Percentiles rank a stretch among this genome's conserved stretches.
Evolutionary conservation across 2,113 vertebrate genomes (phyloP).

Genomic region (Ibidorhyncha struthersii): DNA sequence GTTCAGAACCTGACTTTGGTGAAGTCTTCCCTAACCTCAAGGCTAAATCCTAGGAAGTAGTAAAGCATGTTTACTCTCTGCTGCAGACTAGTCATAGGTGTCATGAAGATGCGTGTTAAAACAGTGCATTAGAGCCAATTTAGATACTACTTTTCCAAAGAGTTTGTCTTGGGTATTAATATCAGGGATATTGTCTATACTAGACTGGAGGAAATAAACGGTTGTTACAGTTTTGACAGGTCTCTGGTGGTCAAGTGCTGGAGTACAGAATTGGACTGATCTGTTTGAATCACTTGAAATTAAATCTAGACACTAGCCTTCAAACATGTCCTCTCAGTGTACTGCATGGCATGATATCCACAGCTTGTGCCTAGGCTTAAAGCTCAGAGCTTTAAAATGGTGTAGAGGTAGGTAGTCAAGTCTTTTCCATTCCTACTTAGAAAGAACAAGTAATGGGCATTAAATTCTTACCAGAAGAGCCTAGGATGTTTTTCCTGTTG

Average conservation of each 20-base stretch:
- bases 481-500: not conserved
- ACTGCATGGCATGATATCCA: not conserved
- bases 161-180: not conserved
- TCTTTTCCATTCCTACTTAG: not conserved
- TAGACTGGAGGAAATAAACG: not conserved
- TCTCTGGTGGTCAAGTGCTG: not conserved
- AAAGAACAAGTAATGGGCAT: not conserved
- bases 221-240: not conserved
- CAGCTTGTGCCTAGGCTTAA: rapidly evolving
- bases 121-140: not conserved
- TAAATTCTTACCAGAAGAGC: not conserved
- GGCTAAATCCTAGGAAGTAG: not conserved
- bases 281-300: not conserved
- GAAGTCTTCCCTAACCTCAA: not conserved
- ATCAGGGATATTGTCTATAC: not conserved
- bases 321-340: rapidly evolving
- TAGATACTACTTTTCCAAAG: not conserved
- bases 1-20: not conserved
- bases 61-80: not conserved
- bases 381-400: not conserved
- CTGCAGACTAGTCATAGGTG: not conserved
- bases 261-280: not conserved
- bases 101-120: not conserved
- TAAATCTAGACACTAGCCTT: not conserved
- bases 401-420: not conserved